A percentile compares a stretch with the other conserved stretches of the same genome.
These are phyloP conservation scores for Pseudomyrmex cubaensis DNA, from an alignment of 1,140 invertebrate species.

Conservation along the genomic window DNA sequence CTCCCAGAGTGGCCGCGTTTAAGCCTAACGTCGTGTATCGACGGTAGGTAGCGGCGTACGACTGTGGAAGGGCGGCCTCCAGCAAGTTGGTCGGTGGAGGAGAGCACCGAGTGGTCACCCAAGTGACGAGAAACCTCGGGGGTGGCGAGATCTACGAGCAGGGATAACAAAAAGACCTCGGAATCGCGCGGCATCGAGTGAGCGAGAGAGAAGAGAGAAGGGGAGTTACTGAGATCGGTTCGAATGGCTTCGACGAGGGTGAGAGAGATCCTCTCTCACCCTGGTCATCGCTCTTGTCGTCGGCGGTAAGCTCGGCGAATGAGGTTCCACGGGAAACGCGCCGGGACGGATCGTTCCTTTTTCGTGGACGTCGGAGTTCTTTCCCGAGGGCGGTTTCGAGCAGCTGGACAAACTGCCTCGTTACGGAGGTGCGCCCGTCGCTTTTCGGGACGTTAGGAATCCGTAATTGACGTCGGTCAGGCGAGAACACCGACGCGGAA, in stretches of 20 bases:
- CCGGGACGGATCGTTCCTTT: constrained; percentile 59
- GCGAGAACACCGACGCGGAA: constrained; percentile 30
- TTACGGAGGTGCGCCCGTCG: constrained; percentile 50
- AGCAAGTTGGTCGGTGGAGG: constrained; percentile 56
- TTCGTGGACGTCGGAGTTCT: constrained; percentile 58
- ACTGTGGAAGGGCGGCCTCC: constrained; percentile 59
- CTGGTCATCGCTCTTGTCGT: constrained; percentile 75
- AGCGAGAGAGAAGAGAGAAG: not conserved
- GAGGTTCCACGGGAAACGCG: constrained; percentile 50
- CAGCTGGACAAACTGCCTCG: constrained; percentile 41
- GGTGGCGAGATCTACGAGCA: constrained; percentile 78
- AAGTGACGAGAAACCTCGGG: constrained; percentile 72
- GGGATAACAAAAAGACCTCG: constrained; percentile 79
- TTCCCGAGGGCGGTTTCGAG: constrained; percentile 38
- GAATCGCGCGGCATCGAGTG: constrained; percentile 56
- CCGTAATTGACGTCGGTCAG: constrained; percentile 32
- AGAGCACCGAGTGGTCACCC: constrained; percentile 74
- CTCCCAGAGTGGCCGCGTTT: constrained; percentile 79
- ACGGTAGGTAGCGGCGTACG: constrained; percentile 57
- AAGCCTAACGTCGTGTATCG: constrained; percentile 79
- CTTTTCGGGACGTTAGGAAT: constrained; percentile 56
- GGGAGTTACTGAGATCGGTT: constrained; percentile 72
- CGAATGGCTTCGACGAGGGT: constrained; percentile 63
- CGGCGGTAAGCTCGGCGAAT: constrained; percentile 60
- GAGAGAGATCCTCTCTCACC: constrained; percentile 68